Conservation (phyloP, 64 coral and sea anemone genomes). For the Cladopsammia gracilis region DNA sequence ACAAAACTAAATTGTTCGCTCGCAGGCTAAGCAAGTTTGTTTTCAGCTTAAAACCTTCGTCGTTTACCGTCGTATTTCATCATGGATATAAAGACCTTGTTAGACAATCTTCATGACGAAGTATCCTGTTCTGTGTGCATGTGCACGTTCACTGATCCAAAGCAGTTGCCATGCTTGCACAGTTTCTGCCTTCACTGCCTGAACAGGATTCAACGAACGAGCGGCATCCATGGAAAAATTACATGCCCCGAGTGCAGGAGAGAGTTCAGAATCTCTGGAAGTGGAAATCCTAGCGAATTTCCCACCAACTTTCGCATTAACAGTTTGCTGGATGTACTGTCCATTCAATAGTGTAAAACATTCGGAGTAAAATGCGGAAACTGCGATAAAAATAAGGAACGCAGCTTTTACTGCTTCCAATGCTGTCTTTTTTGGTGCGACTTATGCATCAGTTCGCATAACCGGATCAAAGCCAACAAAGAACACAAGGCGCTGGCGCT, state of each 20-base stretch:
- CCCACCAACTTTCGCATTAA: neutral
- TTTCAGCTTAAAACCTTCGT: too few species aligned
- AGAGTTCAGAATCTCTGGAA: neutral
- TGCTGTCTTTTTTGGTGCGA: neutral
- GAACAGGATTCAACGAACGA: too few species aligned
- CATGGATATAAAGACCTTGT: too few species aligned
- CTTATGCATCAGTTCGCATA: neutral
- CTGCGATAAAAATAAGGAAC: neutral
- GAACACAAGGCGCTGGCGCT: constrained; percentile 7
- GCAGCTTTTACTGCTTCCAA: neutral
- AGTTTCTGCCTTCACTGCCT: too few species aligned
- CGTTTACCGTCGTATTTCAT: too few species aligned
- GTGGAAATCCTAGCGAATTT: neutral
- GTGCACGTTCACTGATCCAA: too few species aligned
- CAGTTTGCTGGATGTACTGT: too few species aligned
- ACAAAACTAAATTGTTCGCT: too few species aligned
- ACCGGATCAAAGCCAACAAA: neutral
- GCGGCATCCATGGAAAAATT: neutral
- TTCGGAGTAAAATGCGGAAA: neutral
- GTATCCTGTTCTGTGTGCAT: too few species aligned
- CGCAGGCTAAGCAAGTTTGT: too few species aligned
- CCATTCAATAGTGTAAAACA: neutral
- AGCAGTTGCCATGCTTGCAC: too few species aligned
- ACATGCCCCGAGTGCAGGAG: neutral
- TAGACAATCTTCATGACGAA: too few species aligned